These are phyloP conservation scores for Megalops cyprinoides DNA, from an alignment of 2,797 vertebrate genomes.

Conservation along the genomic window DNA sequence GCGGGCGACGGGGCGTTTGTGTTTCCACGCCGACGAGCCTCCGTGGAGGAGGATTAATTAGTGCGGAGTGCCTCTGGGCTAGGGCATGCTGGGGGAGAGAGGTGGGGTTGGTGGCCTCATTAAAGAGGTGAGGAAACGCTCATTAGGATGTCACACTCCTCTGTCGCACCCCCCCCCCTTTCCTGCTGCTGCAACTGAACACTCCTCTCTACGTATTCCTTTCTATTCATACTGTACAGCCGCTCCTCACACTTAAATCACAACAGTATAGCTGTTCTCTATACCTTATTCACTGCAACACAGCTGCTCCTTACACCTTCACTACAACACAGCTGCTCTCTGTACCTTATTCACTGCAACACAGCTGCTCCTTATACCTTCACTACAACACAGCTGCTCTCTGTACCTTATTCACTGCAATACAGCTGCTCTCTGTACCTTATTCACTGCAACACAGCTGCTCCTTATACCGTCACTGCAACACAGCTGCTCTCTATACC, in stretches of 20 bases:
- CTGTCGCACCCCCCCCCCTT: neutral
- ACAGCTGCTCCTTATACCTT: neutral
- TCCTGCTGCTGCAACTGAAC: neutral
- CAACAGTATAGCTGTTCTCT: neutral
- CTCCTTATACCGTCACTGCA: neutral
- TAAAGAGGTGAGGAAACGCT: constrained; percentile 17
- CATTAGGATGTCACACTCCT: constrained; percentile 9
- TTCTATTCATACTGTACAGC: neutral
- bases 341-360: neutral
- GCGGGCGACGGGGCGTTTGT: constrained; percentile 7
- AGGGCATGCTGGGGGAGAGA: constrained; percentile 15
- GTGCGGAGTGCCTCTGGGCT: neutral
- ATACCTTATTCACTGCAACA: neutral
- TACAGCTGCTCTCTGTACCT: neutral
- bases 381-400: neutral
- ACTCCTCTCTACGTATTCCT: neutral
- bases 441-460: neutral
- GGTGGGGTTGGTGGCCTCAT: constrained; percentile 14
- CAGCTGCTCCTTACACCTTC: neutral
- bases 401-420: too few species aligned
- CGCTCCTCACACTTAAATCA: neutral
- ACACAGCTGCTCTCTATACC: neutral
- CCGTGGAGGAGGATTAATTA: constrained; percentile 22
- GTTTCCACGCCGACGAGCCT: neutral
- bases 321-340: neutral